These are phyloP conservation scores for Rynchops niger DNA, from an alignment of 2,113 vertebrate genomes.

Conservation along the genomic window DNA sequence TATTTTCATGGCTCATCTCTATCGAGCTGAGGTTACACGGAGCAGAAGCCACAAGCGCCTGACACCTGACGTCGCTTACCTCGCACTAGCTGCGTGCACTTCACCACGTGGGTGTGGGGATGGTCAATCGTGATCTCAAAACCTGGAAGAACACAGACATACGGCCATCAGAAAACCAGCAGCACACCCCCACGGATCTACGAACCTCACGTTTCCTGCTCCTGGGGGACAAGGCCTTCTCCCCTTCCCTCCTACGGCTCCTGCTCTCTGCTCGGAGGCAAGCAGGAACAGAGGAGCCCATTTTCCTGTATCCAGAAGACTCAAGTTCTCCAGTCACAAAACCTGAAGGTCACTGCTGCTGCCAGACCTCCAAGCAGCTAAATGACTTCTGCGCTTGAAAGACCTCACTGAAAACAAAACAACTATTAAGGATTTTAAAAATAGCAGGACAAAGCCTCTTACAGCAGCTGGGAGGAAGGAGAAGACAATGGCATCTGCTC, in stretches of 20 bases:
- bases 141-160: slow-evolving; percentile 75
- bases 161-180: background rate
- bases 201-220: background rate
- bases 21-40: too few species aligned
- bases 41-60: background rate
- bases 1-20: background rate
- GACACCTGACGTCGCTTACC: slow-evolving; percentile 74
- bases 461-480: slow-evolving; percentile 49
- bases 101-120: slow-evolving; percentile 97
- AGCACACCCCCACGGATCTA: background rate
- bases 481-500: slow-evolving; percentile 33
- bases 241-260: slow-evolving; percentile 13
- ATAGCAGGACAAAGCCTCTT: slow-evolving; percentile 35
- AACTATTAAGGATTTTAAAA: background rate
- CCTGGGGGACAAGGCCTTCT: background rate
- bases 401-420: slow-evolving; percentile 24
- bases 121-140: slow-evolving; percentile 99
- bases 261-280: background rate
- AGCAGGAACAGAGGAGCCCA: background rate
- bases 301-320: slow-evolving; percentile 24
- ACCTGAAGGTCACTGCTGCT: background rate
- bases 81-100: slow-evolving; percentile 96
- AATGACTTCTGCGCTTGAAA: background rate
- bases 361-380: slow-evolving; percentile 14
- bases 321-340: slow-evolving; percentile 20